A percentile compares a stretch with the other conserved stretches of the same genome.
Evolutionary conservation across 2,113 vertebrate species (phyloP).

Genomic region (Pimephales promelas): DNA sequence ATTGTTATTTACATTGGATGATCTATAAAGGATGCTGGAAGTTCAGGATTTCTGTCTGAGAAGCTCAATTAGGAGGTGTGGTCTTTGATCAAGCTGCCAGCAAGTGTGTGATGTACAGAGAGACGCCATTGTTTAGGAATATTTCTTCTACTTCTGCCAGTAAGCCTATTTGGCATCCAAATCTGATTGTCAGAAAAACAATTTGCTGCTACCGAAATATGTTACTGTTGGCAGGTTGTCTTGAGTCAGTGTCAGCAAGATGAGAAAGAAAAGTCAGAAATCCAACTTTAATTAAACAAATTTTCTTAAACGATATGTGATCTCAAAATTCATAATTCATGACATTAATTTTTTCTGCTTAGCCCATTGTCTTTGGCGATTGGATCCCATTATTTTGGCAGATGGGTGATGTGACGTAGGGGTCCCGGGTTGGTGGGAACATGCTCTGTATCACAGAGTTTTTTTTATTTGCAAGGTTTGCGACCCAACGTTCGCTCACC

Average conservation of each 20-base stretch:
- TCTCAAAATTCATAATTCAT: neutral
- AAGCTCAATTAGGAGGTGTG: conserved; percentile 22
- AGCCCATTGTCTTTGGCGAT: neutral
- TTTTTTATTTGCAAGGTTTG: conserved; percentile 41
- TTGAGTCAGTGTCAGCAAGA: neutral
- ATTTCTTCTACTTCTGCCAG: conserved; percentile 25
- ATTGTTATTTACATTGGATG: conserved; percentile 47
- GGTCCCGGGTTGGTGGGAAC: neutral
- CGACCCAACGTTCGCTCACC: conserved; percentile 51
- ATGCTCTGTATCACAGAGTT: neutral
- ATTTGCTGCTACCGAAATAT: conserved; percentile 40
- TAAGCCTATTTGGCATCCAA: conserved; percentile 39
- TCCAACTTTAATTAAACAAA: neutral
- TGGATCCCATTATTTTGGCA: neutral
- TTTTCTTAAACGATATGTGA: neutral
- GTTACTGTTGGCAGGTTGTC: conserved; percentile 40
- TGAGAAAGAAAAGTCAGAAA: neutral
- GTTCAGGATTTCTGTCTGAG: conserved; percentile 30
- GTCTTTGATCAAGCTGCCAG: conserved; percentile 39
- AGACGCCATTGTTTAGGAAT: conserved; percentile 40
- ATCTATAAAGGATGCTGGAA: conserved; percentile 36
- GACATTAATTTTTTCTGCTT: neutral
- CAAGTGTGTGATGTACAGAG: conserved; percentile 28
- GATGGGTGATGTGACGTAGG: neutral
- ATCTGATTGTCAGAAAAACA: conserved; percentile 4